Evolutionary conservation across 2,113 vertebrate genomes (phyloP).

Genomic region (Solea solea): DNA sequence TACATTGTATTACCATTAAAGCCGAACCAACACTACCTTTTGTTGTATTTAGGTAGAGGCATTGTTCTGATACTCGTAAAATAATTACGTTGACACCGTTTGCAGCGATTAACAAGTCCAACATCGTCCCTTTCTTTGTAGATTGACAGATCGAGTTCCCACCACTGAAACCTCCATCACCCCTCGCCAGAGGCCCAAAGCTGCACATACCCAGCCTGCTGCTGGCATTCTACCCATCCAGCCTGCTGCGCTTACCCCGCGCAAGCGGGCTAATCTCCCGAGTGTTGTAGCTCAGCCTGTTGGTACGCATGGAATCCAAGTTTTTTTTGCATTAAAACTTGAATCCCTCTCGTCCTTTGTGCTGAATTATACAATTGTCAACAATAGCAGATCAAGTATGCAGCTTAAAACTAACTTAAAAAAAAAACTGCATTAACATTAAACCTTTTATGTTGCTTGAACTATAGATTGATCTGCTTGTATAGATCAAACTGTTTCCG

Average conservation of each 20-base stretch:
- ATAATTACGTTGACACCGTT: slow-evolving; percentile 39
- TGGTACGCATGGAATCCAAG: slow-evolving; percentile 76
- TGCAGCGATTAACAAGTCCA: slow-evolving; percentile 44
- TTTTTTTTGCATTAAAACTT: slow-evolving; percentile 11
- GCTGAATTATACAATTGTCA: slow-evolving; percentile 17
- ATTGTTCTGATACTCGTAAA: slow-evolving; percentile 44
- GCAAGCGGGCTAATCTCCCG: slow-evolving; percentile 89
- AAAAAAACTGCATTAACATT: slow-evolving; percentile 13
- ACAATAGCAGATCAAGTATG: slow-evolving; percentile 22
- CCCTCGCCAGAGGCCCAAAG: slow-evolving; percentile 96
- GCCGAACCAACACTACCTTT: slow-evolving; percentile 24
- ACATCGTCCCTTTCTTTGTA: slow-evolving; percentile 60
- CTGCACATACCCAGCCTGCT: slow-evolving; percentile 92
- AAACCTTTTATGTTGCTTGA: not conserved
- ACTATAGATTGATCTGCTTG: not conserved
- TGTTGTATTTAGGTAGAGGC: slow-evolving; percentile 29
- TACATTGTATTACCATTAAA: slow-evolving; percentile 30
- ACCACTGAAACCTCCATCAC: slow-evolving; percentile 98
- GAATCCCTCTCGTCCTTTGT: slow-evolving; percentile 33
- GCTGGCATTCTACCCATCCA: slow-evolving; percentile 96
- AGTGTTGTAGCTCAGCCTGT: slow-evolving; percentile 80
- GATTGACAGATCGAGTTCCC: slow-evolving; percentile 95
- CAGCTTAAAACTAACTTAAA: slow-evolving; percentile 24
- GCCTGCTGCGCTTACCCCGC: slow-evolving; percentile 92
- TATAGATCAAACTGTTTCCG: not conserved